Conservation (phyloP, 2,113 vertebrate genomes). For the Tapirus terrestris region DNA sequence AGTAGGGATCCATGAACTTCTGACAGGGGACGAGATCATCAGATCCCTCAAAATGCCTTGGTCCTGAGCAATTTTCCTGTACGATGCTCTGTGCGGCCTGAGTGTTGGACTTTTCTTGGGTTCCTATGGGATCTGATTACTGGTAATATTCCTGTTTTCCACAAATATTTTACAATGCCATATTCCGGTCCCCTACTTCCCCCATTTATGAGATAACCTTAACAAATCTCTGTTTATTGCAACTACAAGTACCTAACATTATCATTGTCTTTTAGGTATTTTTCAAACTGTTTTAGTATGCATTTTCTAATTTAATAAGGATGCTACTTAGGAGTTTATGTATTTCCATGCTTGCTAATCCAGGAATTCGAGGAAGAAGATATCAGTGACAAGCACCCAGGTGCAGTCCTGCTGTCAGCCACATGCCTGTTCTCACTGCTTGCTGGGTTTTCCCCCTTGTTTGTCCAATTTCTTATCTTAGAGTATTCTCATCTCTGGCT, state of each 20-base stretch:
- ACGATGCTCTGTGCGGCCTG: background rate
- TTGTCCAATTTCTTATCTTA: background rate
- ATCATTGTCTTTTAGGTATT: background rate
- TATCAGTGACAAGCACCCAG: background rate
- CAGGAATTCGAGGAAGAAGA: background rate
- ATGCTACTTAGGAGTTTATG: background rate
- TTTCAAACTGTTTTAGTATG: constrained; percentile 16
- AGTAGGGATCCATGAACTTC: background rate
- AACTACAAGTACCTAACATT: background rate
- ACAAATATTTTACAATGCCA: background rate
- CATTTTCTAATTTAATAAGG: background rate
- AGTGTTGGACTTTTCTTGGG: background rate
- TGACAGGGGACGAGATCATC: background rate
- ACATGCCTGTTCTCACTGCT: background rate
- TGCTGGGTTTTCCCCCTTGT: background rate
- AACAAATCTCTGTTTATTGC: background rate
- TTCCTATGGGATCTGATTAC: background rate
- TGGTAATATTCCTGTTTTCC: background rate
- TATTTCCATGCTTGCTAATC: background rate
- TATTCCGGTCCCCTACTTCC: background rate
- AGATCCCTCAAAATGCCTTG: background rate
- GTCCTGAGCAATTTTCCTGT: background rate
- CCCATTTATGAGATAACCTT: background rate
- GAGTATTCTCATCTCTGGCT: background rate
- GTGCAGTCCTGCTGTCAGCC: background rate